Base-by-base conservation (phyloP, 2,113 vertebrate species). In the Bubo blakistoni region DNA sequence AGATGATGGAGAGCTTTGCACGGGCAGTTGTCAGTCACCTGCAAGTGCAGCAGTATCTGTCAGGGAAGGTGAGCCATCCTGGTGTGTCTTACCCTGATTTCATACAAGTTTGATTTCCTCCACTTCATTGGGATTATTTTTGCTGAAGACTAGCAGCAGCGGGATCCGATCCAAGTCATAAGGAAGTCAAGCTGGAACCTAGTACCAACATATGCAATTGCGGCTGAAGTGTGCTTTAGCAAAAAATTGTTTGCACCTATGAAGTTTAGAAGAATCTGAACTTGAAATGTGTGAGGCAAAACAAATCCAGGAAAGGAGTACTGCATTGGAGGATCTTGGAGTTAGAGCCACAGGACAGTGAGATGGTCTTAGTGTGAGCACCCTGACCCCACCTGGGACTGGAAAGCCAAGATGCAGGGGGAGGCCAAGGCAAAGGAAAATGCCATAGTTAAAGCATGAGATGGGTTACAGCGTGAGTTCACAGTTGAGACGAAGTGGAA, bases 401-500 rank as follows among this genome's bases (percentile, higher is more conserved):
- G 86, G 34, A 77, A 67, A 77, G 49, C 46, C 26, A 30, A 66
- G 46, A 51, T 42, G 14, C 29, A 38, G 72, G 61, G 72, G 61
- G 73, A 81, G 62, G 85, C 13, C 36, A 34, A 69, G 29, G 81
- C 32, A 82, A 54, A 89, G 40, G 7, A 67, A 65, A 58, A 65
- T 32, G n/a, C 38, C 1, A 0, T 42, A 58, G 80, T 87, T 79
- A 69, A 73, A 74, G 38, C 74, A 54, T 32, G 66, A 69, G 62
- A 13, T 54, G 46, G 46, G 62, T 72, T 92, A 47, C 55, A 66
- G 13, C 1, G 2, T 36, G n/a, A 62, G 46, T 84, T 95, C 78
- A 65, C 66, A 65, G 58, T 26, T 0, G 0, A 91, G 84, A 73
- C 0, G 0, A 94, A 91, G 46, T 46, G 42, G 67, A 80, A 90